A percentile compares a stretch with the other conserved stretches of the same genome.
phyloP scores from a whole-genome alignment of 1,140 invertebrate genomes.

The Himalopsyche phryganea region DNA sequence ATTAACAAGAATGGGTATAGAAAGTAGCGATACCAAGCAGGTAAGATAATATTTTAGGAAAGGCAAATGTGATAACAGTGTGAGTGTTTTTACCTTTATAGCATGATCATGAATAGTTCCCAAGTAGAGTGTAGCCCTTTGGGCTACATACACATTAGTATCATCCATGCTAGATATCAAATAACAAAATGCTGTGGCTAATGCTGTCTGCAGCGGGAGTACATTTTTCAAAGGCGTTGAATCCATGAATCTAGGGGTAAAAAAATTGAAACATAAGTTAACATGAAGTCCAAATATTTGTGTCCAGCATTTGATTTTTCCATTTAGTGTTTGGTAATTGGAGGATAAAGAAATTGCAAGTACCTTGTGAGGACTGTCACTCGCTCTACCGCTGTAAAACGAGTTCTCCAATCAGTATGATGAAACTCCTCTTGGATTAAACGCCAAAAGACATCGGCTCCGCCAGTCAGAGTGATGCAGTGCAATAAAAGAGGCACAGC shows the following conservation, averaged over 20 bases:
- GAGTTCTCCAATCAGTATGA: constrained; percentile 79
- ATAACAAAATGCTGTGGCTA: constrained; percentile 96
- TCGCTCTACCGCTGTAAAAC: constrained; percentile 92
- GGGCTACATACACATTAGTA: constrained; percentile 89
- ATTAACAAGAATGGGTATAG: too few relatives aligned
- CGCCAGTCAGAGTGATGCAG: constrained; percentile 88
- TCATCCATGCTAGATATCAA: constrained; percentile 95
- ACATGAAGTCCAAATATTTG: neutral
- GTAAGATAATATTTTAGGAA: too few relatives aligned
- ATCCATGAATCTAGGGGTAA: constrained; percentile 75
- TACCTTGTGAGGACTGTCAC: constrained; percentile 81
- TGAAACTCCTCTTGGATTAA: constrained; percentile 93
- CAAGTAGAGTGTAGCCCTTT: constrained; percentile 87
- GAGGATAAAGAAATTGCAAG: too few relatives aligned
- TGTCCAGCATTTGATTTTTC: neutral
- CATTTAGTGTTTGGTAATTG: too few relatives aligned
- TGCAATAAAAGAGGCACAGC: constrained; percentile 89
- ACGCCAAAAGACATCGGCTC: constrained; percentile 92
- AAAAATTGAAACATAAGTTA: too few relatives aligned
- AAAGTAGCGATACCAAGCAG: too few relatives aligned
- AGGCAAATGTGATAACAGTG: too few relatives aligned
- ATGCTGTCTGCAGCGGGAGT: constrained; percentile 82
- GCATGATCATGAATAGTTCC: constrained; percentile 90
- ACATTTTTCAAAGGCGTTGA: constrained; percentile 79
- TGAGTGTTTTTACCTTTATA: constrained; percentile 66